Evolutionary conservation across 2,888 invertebrate genomes (phyloP), one percentile per base, ranked within the genome.

Genomic region (Latrodectus hesperus): DNA sequence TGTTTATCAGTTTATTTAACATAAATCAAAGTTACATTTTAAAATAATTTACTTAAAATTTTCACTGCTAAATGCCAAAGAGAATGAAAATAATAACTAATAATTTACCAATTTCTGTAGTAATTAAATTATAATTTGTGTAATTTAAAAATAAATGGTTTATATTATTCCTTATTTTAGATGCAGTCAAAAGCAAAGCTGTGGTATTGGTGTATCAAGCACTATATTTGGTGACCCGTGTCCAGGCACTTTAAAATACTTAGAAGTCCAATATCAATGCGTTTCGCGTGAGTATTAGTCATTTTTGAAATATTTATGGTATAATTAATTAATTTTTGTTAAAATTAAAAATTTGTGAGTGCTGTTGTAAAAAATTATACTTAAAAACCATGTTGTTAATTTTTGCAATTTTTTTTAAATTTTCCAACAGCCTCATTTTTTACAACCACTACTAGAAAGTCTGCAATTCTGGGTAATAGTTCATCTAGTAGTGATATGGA

Each of bases 241-340:
- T 92, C 93, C 94, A 89, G 93, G 93, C 89, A 94, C 94, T 90
- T 92, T 92, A 91, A 94, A 94, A 92, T 94, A 94, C 93, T 92
- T 94, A 91, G 94, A 94, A 92, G 94, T 93, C 90, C 94, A 94
- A 88, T 94, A 93, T 92, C 91, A 91, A 90, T 94, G 94, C 89
- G 89, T 89, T 77, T 74, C 88, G 89, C 90, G 90, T 90, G 88
- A 84, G 89, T 89, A 52, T 53, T 65, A 38, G 38, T 38, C 38
- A 38, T 6, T 1, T 38, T 38, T 38, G 38, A 38, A 38, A 38
- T 38, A 38, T 38, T 38, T 38, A 38, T 38, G 38, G 38, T 6
- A 38, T 38, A 38, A 38, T 38, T 38, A 6, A 38, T 38, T 38
- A 38, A 38, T 38, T 38, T 38, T 38, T 38, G 5, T 38, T 3